Percentiles rank a stretch among this genome's conserved stretches.
Conservation (phyloP, 2,797 vertebrate genomes). For the Myotis vivesi region DNA sequence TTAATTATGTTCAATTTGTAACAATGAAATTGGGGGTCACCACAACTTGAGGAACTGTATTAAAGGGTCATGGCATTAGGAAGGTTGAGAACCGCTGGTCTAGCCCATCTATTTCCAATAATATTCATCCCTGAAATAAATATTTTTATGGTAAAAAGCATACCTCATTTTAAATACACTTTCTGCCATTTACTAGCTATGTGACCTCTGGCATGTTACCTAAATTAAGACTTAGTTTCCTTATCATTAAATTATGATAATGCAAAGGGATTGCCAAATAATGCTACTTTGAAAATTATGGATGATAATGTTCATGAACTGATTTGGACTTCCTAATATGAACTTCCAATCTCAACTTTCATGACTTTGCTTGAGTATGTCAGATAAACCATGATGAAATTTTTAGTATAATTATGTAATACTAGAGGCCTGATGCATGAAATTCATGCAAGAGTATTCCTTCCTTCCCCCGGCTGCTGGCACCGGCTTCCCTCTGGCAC, state of each 20-base stretch:
- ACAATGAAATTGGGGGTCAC: no score
- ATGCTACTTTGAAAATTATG: background rate
- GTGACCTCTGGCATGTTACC: background rate
- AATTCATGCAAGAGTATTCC: no score
- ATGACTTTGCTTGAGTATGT: background rate
- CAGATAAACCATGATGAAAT: background rate
- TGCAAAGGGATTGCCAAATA: background rate
- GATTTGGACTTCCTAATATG: background rate
- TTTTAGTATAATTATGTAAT: background rate
- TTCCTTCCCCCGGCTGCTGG: no score
- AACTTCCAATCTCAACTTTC: background rate
- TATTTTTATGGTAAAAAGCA: background rate
- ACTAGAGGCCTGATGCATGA: no score
- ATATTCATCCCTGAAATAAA: background rate
- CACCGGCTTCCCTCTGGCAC: no score
- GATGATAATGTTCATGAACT: background rate
- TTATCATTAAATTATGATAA: background rate
- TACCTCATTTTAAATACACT: background rate
- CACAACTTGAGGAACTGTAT: no score
- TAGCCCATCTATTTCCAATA: background rate
- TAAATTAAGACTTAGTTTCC: background rate
- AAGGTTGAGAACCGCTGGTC: background rate
- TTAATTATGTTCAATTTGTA: no score
- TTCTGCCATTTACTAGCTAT: background rate
- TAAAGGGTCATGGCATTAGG: no score